Evolutionary conservation across 2,888 invertebrate genomes (phyloP), one percentile per base, ranked within the genome.

Genomic region (Drosophila nigritarsus): DNA sequence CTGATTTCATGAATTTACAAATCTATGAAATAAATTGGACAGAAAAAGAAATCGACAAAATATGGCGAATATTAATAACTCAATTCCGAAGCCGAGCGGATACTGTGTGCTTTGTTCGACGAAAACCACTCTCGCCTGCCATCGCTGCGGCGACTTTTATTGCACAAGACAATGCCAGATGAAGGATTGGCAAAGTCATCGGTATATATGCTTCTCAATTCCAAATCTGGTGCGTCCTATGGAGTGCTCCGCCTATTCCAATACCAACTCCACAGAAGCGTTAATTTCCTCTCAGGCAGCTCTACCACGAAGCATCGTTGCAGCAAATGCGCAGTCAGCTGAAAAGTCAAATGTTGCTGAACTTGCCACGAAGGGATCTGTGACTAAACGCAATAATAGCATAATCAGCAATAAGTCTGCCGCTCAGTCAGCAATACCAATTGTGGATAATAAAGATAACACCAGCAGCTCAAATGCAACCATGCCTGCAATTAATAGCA

Each of bases 101-200:
- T 65, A 30, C 15, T 84, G 84, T 30, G 58, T 85, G 3, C 15
- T 50, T 3, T 84, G 87, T 50, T 42, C 56, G 27, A 42, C 18
- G 3, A 29, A 40, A 48, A 40, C 78, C 1, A 40, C 5, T 11
- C 32, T 68, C 0, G 65, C 36, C 55, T 84, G 83, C 18, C 83
- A 84, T 60, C 70, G 87, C 0, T 84, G 83, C 42, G 83, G 83
- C 0, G 87, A 87, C 42, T 84, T 73, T 32, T 84, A 84, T 60
- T 84, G 83, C 30, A 69, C 73, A 9, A 67, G 40, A 8, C 36
- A 67, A 4, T 84, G 83, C 11, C 83, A 84, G 45, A 42, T 63
- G 0, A 38, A 58, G 18, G 85, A 84, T 58, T 84, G 87, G 87
- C 87, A 72, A 24, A 67, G 70, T 3, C 83, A 84, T 24, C 73